These are phyloP conservation scores for Leptinotarsa rubiginosa DNA, from an alignment of 2,888 invertebrate genomes.

Conservation along the genomic window DNA sequence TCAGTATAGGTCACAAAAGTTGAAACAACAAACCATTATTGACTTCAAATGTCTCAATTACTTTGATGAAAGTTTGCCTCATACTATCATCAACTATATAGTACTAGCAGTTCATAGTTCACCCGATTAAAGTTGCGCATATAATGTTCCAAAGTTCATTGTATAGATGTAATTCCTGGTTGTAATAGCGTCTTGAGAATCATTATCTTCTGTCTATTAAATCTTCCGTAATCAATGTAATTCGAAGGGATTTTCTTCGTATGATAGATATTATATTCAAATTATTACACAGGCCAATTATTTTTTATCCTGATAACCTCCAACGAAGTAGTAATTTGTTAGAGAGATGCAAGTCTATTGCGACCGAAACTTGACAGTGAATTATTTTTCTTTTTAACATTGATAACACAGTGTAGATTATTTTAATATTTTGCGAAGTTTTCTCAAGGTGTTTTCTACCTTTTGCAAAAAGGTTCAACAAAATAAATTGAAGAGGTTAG, in stretches of 20 bases:
- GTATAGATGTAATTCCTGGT: conserved; percentile 21
- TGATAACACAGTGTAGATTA: too few relatives aligned
- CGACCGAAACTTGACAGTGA: too few relatives aligned
- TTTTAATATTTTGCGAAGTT: too few relatives aligned
- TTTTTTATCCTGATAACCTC: background rate
- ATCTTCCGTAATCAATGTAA: conserved; percentile 5
- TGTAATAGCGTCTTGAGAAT: background rate
- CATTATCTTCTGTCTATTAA: background rate
- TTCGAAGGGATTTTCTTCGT: conserved; percentile 5
- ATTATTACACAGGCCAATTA: background rate
- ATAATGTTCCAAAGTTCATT: conserved; percentile 20
- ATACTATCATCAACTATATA: background rate
- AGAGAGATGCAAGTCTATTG: too few relatives aligned
- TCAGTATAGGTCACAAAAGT: too few relatives aligned
- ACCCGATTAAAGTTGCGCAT: conserved; percentile 22
- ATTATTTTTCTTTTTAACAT: too few relatives aligned
- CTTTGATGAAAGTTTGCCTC: conserved; percentile 7
- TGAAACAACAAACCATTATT: background rate
- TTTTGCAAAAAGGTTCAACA: too few relatives aligned
- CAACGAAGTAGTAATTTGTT: conserved; percentile 4
- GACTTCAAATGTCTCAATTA: conserved; percentile 27
- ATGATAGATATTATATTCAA: background rate
- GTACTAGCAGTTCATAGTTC: conserved; percentile 26
- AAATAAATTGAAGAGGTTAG: too few relatives aligned
- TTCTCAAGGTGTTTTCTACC: too few relatives aligned